Conservation (phyloP, 2,113 vertebrate genomes). For the Porphyrio hochstetteri region DNA sequence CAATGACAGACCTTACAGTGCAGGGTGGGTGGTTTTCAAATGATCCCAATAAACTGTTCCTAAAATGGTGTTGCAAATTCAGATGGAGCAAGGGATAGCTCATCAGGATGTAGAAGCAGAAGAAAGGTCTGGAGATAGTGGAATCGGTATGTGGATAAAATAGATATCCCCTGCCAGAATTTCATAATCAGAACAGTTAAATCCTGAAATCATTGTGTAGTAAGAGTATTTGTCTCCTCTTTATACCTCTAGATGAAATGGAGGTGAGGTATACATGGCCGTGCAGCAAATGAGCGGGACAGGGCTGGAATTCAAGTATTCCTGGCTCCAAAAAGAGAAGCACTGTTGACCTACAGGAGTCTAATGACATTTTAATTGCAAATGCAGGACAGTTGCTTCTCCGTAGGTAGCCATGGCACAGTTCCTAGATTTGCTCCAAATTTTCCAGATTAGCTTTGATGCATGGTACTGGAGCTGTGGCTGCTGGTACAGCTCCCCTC, state of each 20-base stretch:
- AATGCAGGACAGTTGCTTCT: slow-evolving; percentile 30
- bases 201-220: not conserved
- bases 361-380: slow-evolving; percentile 41
- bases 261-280: not conserved
- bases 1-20: not conserved
- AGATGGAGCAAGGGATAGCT: not conserved
- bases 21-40: not conserved
- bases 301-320: not conserved
- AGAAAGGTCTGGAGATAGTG: not conserved
- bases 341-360: slow-evolving; percentile 1
- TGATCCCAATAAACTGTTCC: not conserved
- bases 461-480: not conserved
- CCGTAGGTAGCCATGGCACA: slow-evolving; percentile 22
- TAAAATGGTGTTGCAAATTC: not conserved
- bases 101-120: not conserved
- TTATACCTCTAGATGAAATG: not conserved
- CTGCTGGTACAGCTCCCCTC: not conserved
- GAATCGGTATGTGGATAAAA: not conserved
- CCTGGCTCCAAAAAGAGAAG: not conserved
- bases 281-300: not conserved
- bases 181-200: not conserved
- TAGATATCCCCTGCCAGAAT: not conserved
- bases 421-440: slow-evolving; percentile 13
- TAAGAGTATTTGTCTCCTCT: not conserved
- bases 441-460: not conserved